These are phyloP conservation scores for Altica lythri DNA, from an alignment of 2,888 invertebrate genomes.

Conservation along the genomic window DNA sequence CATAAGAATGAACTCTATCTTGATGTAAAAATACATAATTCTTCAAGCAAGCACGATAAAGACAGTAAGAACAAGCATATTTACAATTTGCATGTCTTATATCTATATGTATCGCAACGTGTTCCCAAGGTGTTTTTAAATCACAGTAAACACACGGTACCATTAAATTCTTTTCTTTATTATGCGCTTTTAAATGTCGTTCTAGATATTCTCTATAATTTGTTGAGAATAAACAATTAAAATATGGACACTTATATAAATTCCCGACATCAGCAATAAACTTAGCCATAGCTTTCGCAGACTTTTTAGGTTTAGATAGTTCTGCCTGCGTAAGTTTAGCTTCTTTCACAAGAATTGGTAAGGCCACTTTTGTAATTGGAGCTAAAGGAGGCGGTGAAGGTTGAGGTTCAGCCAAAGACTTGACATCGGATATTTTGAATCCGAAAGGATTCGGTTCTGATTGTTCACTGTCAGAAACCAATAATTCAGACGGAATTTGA, in stretches of 20 bases:
- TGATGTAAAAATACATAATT: slow-evolving; percentile 68
- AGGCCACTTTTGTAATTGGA: slow-evolving; percentile 27
- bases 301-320: slow-evolving; percentile 43
- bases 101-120: slow-evolving; percentile 61
- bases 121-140: slow-evolving; percentile 56
- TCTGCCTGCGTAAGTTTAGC: slow-evolving; percentile 40
- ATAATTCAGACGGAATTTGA: neutral
- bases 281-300: slow-evolving; percentile 50
- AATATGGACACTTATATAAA: slow-evolving; percentile 63
- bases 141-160: slow-evolving; percentile 60
- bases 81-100: slow-evolving; percentile 65
- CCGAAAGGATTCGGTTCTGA: slow-evolving; percentile 55
- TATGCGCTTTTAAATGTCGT: slow-evolving; percentile 56
- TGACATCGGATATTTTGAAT: slow-evolving; percentile 54
- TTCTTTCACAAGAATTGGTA: slow-evolving; percentile 42
- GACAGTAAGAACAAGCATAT: slow-evolving; percentile 69
- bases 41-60: slow-evolving; percentile 67
- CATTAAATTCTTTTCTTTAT: slow-evolving; percentile 47
- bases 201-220: slow-evolving; percentile 52
- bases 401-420: slow-evolving; percentile 44
- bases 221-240: slow-evolving; percentile 59
- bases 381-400: slow-evolving; percentile 30
- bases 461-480: slow-evolving; percentile 30
- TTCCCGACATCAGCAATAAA: slow-evolving; percentile 48
- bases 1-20: slow-evolving; percentile 45